Evolutionary conservation across 2,888 invertebrate species (phyloP).

Genomic region (Tetragnatha montana): DNA sequence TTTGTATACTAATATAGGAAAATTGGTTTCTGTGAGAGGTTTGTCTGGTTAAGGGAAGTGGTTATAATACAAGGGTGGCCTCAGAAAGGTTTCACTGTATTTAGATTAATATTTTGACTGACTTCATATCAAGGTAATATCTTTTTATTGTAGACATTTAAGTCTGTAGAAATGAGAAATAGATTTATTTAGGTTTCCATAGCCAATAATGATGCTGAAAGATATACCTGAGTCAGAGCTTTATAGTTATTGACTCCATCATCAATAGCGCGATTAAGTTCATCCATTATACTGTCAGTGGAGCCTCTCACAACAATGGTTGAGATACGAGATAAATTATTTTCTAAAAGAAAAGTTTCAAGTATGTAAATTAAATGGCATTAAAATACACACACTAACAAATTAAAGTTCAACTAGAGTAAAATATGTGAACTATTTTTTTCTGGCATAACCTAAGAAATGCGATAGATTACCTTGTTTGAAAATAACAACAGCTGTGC

Average conservation of each 20-base stretch:
- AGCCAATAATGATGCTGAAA: no score
- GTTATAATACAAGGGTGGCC: background rate
- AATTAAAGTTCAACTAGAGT: no score
- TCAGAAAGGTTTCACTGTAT: background rate
- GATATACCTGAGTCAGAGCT: slow-evolving; percentile 84
- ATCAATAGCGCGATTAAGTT: slow-evolving; percentile 97
- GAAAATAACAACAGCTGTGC: slow-evolving; percentile 95
- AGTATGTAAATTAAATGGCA: no score
- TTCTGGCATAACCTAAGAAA: background rate
- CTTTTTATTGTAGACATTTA: no score
- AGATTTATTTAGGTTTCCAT: no score
- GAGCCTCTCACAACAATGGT: slow-evolving; percentile 97
- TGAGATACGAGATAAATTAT: slow-evolving; percentile 89
- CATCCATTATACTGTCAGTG: slow-evolving; percentile 98
- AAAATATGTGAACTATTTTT: no score
- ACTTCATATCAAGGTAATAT: no score
- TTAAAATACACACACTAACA: no score
- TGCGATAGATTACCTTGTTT: slow-evolving; percentile 80
- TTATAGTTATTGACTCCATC: slow-evolving; percentile 99
- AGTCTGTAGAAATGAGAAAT: no score
- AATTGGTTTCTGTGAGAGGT: no score
- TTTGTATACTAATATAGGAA: no score
- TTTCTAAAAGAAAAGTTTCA: slow-evolving; percentile 75
- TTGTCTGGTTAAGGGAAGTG: background rate
- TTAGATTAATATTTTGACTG: no score